Evolutionary conservation across 2,113 vertebrate genomes (phyloP), one percentile per base, ranked within the genome.

Genomic region (Etia nguti): DNA sequence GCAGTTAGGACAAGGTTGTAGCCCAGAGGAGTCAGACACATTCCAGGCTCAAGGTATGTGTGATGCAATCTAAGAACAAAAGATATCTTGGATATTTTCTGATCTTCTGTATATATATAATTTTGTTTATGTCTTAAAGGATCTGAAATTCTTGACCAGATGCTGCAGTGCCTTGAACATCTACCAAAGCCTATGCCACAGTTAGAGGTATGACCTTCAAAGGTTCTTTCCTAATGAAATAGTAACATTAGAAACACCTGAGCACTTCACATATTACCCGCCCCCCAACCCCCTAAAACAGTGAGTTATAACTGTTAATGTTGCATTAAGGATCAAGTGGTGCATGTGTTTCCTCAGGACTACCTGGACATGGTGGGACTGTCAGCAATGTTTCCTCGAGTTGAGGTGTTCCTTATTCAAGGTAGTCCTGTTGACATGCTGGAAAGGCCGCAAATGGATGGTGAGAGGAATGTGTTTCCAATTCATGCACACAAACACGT

Each of bases 401-500:
- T 97, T 5, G 97, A 97, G 81, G 96, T 97, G 80, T 97, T 96
- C 85, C 95, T 97, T 50, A 97, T 97, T 88, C 96, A 97, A 62
- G 96, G 96, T 50, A 96, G 96, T 79, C 96, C 97, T 4, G 95
- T 97, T 77, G 96, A 97, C 46, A 97, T 97, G 96, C 90, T 97
- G 89, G 97, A 97, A 90, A 95, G 84, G 73, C 96, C 97, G 1
- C 93, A 79, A 11, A 95, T 97, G 94, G 97, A 97, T 41, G 97
- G 97, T 97, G 86, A 94, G 94, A 29, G 18, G 59, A 50, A 50
- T 16, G 0, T 29, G 24, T 29, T 48, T 75, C 22, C 3, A 48
- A 75, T 29, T 73, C 13, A 20, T 31, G n/a, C 46, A 77, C 16
- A 77, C 10, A 31, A 29, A 50, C 16, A 77, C 6, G 2, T 8